Conservation (phyloP, 2,797 vertebrate genomes). For the Pangasius larnaudii region DNA sequence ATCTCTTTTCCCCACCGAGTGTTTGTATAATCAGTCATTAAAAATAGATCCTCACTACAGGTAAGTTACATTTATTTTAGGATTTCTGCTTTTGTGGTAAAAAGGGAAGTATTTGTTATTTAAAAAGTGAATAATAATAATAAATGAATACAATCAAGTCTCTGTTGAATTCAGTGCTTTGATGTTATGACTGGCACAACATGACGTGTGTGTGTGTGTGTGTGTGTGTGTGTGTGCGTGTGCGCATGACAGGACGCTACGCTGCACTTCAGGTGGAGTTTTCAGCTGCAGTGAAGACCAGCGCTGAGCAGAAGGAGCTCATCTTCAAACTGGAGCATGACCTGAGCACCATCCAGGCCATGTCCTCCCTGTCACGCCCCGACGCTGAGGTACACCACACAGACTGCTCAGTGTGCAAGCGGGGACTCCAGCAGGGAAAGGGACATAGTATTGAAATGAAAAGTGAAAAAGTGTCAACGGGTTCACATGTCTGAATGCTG, state of each 20-base stretch:
- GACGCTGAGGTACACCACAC: conserved; percentile 81
- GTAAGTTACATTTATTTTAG: background rate
- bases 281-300: conserved; percentile 77
- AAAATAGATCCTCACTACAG: background rate
- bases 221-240: too few relatives aligned
- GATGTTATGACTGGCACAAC: background rate
- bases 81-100: background rate
- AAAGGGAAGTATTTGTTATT: background rate
- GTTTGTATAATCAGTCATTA: background rate
- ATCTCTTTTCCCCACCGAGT: background rate
- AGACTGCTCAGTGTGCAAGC: background rate
- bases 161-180: background rate
- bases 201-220: conserved; percentile 32
- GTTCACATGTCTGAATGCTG: background rate
- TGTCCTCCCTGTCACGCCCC: conserved; percentile 81
- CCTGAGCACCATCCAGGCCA: conserved; percentile 90
- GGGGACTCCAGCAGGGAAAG: background rate
- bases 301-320: conserved; percentile 88
- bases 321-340: conserved; percentile 91
- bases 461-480: background rate
- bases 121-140: background rate
- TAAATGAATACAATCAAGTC: background rate
- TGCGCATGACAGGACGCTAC: conserved; percentile 79
- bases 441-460: background rate
- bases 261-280: conserved; percentile 86